A percentile compares a stretch with the other conserved stretches of the same genome.
These are phyloP conservation scores for Neolamprologus variostigma DNA, from an alignment of 2,113 vertebrate species.

Conservation along the genomic window DNA sequence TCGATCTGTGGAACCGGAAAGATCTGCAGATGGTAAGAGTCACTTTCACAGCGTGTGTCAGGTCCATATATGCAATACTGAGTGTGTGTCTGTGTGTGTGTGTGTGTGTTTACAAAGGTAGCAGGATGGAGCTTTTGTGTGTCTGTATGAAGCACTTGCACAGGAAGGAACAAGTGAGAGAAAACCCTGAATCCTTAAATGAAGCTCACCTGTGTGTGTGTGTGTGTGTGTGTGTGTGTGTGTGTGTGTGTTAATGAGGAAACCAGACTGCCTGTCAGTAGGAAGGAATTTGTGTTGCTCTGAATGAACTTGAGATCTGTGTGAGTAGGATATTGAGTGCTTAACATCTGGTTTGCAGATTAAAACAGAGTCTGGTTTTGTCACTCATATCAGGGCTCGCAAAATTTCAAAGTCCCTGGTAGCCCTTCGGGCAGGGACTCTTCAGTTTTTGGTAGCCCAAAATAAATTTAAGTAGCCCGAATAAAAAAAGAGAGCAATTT, in stretches of 20 bases:
- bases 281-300: constrained; percentile 64
- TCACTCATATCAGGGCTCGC: constrained; percentile 37
- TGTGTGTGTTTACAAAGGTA: neutral
- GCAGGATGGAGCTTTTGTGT: neutral
- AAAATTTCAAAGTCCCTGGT: too few relatives aligned
- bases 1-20: constrained; percentile 60
- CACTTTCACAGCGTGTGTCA: constrained; percentile 21
- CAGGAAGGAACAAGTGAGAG: neutral
- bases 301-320: constrained; percentile 66
- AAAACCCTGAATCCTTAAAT: neutral
- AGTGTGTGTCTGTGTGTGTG: neutral
- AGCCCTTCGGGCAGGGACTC: too few relatives aligned
- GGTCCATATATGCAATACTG: neutral
- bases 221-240: neutral
- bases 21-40: constrained; percentile 66
- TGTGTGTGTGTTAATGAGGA: constrained; percentile 32
- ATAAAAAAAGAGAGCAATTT: too few relatives aligned
- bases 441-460: too few relatives aligned
- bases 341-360: constrained; percentile 66
- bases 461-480: too few relatives aligned
- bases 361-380: constrained; percentile 32
- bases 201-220: neutral
- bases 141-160: neutral
- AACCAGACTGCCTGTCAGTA: constrained; percentile 59
- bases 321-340: constrained; percentile 57